Evolutionary conservation across 2,113 vertebrate genomes (phyloP), one percentile per base, ranked within the genome.

Genomic region (Brachirus orientalis): DNA sequence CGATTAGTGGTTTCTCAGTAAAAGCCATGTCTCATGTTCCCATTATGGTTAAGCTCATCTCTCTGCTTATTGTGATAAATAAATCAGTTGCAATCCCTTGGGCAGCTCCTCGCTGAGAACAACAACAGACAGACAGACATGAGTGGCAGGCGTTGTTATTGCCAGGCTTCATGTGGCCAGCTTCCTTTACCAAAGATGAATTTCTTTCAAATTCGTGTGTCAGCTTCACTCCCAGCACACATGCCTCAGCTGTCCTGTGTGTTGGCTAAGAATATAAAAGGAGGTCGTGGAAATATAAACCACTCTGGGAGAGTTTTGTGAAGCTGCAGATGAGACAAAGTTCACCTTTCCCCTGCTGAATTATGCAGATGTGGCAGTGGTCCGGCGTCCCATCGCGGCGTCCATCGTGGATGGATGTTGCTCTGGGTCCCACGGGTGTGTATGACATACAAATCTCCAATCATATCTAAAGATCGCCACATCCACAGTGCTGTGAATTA

Each of bases 1-100:
- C 45, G 64, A 76, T 72, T 19, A 0, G 59, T 8, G 57, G 48
- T 66, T 63, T 54, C 57, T 61, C 54, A 40, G 57, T 73, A 68
- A 80, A 66, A 72, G 69, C 77, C 64, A n/a, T 3, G 18, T 75
- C 63, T 69, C 54, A 16, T 33, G 41, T 72, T 47, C 22, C 72
- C 57, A 60, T 75, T 58, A 72, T 17, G 52, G 40, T 22, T 44
- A 69, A 72, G 61, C 73, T 76, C 77, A 68, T 75, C 43, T 71
- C 64, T 69, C 19, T 47, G 50, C 67, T 86, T 77, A 85, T 80
- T 74, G 66, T 78, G 77, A 75, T 48, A 59, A 62, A 77, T 72
- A 61, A 69, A 69, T 81, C 52, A 72, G 51, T 37, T 6, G 18
- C 63, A 7, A 36, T 51, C 67, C 75, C 51, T 16, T 1, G 36